Percentiles rank a stretch among this genome's conserved stretches.
Conservation (phyloP, 2,113 vertebrate species). For the Tachuris rubrigastra region DNA sequence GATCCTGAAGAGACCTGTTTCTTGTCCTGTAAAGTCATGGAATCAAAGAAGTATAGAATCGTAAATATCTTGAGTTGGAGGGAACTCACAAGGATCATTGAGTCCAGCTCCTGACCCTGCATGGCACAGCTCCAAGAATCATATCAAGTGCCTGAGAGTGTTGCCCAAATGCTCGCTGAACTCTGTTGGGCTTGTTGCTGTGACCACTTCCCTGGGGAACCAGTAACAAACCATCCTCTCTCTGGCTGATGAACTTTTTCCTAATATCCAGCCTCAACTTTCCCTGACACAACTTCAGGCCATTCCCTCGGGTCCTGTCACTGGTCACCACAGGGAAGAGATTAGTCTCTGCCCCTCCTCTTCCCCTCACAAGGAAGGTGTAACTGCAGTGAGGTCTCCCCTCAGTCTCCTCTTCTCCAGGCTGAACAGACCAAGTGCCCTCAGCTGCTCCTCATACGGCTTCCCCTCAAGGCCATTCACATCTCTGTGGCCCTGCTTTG, state of each 20-base stretch:
- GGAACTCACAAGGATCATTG: neutral
- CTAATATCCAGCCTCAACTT: neutral
- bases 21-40: neutral
- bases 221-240: neutral
- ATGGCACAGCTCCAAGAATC: neutral
- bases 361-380: rapidly evolving
- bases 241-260: neutral
- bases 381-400: neutral
- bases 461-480: neutral
- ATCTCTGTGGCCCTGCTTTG: neutral
- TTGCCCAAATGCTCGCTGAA: neutral
- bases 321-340: neutral
- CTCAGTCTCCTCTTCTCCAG: neutral
- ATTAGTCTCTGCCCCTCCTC: neutral
- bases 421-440: neutral
- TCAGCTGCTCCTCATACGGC: rapidly evolving
- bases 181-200: neutral
- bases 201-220: too few relatives aligned
- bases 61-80: neutral
- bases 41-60: neutral
- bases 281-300: rapidly evolving
- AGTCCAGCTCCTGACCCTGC: neutral
- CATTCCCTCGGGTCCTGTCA: rapidly evolving
- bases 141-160: rapidly evolving
- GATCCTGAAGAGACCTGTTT: neutral